Conservation (phyloP, 2,113 vertebrate species). For the Hystrix brachyura region DNA sequence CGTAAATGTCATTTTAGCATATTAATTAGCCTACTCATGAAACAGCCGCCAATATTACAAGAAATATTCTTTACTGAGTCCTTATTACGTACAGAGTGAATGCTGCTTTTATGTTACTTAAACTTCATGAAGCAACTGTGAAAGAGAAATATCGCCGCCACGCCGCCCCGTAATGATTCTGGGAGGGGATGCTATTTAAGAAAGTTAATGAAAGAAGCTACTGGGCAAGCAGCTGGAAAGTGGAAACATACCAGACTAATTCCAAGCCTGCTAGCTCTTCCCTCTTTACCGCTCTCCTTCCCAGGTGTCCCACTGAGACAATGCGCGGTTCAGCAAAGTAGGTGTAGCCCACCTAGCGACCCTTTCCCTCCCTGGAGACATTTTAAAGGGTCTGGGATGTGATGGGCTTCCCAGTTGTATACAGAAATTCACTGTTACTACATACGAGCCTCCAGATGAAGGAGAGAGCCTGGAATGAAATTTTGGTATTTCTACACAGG, state of each 20-base stretch:
- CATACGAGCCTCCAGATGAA: background rate
- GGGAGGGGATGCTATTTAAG: background rate
- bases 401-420: background rate
- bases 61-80: background rate
- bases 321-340: background rate
- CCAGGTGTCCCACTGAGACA: background rate
- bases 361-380: background rate
- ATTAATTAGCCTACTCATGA: background rate
- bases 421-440: background rate
- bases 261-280: background rate
- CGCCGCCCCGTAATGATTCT: accelerated
- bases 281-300: background rate
- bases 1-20: background rate
- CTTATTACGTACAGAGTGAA: background rate
- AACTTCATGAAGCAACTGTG: background rate
- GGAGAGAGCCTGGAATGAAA: background rate
- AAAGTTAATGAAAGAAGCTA: background rate
- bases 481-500: background rate
- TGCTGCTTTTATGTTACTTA: background rate
- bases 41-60: background rate
- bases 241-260: background rate
- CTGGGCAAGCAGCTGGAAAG: background rate
- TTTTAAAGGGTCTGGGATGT: background rate
- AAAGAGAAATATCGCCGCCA: background rate
- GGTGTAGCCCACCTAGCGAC: background rate